Base-by-base conservation (phyloP, 2,113 vertebrate species). In the Corydoras maculifer region DNA sequence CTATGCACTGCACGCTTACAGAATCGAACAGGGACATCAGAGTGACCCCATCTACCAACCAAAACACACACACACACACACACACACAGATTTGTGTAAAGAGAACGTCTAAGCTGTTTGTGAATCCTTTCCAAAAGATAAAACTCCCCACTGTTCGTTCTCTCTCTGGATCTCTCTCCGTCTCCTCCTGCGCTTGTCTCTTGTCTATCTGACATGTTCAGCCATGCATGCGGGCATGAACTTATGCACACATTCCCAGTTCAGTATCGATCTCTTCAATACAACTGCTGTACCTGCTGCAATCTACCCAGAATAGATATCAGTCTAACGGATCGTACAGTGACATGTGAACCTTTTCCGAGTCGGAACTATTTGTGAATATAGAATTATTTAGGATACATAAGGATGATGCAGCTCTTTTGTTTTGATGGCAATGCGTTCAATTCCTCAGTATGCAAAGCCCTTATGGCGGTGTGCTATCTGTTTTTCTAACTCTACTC, bases 401-500 rank as follows among this genome's bases (percentile, higher is more conserved):
- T 25, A 58, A 69, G 83, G 84, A 85, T 81, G 81, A 87, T 87
- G 84, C 84, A 84, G 88, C 89, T 87, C 87, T 86, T 90, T 87
- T 82, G 85, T 86, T 77, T 79, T 89, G 81, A 81, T 81, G 65
- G 75, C 80, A 87, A 84, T 85, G 83, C 87, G 88, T 87, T 86
- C 77, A 86, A 82, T 84, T 87, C 86, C 85, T 85, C 84, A 87
- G 87, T 90, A 90, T 90, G 88, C 87, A 90, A 89, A 89, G 85
- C 85, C 83, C 84, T 87, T 69, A 87, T 85, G 87, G 86, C 88
- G 81, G 84, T 88, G 86, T 89, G 87, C 88, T 88, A 81, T 87
- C 83, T 89, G 88, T 88, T 89, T 89, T 89, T 86, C 88, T 89
- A 86, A 89, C 89, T 82, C 84, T 88, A 90, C 87, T 87, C 88